Conservation (phyloP, 2,888 invertebrate genomes). For the Amiota mariae region DNA sequence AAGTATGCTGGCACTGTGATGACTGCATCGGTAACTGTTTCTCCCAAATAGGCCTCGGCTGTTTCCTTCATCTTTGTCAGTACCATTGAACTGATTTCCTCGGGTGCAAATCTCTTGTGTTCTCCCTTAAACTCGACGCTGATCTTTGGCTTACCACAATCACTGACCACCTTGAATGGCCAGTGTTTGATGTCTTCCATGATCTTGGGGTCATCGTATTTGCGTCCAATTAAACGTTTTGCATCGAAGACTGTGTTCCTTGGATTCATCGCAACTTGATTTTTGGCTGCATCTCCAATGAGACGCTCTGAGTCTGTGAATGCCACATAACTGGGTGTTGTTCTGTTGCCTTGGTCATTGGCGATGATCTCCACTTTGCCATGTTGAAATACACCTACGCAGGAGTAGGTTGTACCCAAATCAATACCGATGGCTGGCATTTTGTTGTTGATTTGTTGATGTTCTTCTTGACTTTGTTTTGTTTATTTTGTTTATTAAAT, state of each 20-base stretch:
- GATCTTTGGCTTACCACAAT: slow-evolving; percentile 86
- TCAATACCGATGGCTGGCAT: slow-evolving; percentile 25
- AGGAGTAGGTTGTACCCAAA: slow-evolving; percentile 86
- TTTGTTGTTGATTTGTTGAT: slow-evolving; percentile 34
- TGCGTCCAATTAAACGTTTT: slow-evolving; percentile 93
- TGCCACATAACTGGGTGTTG: slow-evolving; percentile 77
- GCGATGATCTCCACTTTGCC: slow-evolving; percentile 88
- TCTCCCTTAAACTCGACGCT: slow-evolving; percentile 91
- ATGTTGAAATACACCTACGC: slow-evolving; percentile 86
- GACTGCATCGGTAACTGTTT: slow-evolving; percentile 89
- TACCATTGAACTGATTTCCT: slow-evolving; percentile 94
- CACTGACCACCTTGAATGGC: slow-evolving; percentile 91
- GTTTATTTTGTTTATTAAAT: not conserved
- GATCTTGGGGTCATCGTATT: slow-evolving; percentile 89
- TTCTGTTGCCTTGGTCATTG: slow-evolving; percentile 83
- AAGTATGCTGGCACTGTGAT: slow-evolving; percentile 93
- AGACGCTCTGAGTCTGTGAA: slow-evolving; percentile 89
- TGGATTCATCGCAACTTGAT: slow-evolving; percentile 85
- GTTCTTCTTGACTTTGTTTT: not conserved
- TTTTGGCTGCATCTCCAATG: slow-evolving; percentile 78
- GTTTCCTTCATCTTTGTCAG: slow-evolving; percentile 94
- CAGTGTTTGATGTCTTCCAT: slow-evolving; percentile 95
- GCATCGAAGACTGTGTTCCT: slow-evolving; percentile 84
- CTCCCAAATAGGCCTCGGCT: slow-evolving; percentile 90
- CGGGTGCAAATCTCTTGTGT: slow-evolving; percentile 88